These are phyloP conservation scores for Pelochelys cantorii DNA, from an alignment of 2,797 vertebrate species.

Conservation along the genomic window DNA sequence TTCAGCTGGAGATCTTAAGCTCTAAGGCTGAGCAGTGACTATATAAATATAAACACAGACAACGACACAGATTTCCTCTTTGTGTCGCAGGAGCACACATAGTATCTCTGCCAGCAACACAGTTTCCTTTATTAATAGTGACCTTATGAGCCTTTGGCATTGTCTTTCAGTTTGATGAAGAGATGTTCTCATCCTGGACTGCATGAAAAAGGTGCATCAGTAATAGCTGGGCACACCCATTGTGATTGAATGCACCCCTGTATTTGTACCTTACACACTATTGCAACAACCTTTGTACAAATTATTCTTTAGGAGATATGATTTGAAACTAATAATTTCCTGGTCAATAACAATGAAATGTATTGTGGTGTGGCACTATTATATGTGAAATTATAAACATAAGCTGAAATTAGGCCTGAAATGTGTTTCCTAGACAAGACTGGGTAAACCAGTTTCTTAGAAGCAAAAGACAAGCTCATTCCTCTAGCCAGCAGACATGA, in stretches of 20 bases:
- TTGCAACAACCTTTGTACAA: background rate
- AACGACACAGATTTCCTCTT: conserved; percentile 69
- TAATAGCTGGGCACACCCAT: conserved; percentile 33
- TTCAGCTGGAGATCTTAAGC: conserved; percentile 69
- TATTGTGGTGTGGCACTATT: background rate
- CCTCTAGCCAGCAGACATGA: background rate
- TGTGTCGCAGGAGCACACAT: conserved; percentile 43
- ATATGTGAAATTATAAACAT: background rate
- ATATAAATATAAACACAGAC: conserved; percentile 74
- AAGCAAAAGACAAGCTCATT: background rate
- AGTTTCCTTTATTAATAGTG: conserved; percentile 24
- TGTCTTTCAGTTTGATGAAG: conserved; percentile 66
- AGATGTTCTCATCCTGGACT: conserved; percentile 34
- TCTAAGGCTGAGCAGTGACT: conserved; percentile 62
- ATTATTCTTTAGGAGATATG: background rate
- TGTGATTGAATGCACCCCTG: background rate
- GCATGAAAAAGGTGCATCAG: conserved; percentile 47
- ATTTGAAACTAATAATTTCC: background rate
- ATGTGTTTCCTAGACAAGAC: background rate
- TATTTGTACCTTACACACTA: background rate
- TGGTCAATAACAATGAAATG: background rate
- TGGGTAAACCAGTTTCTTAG: background rate
- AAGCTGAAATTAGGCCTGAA: background rate
- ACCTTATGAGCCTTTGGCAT: conserved; percentile 59
- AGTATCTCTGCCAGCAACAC: conserved; percentile 39